These are phyloP conservation scores for Vespertilio murinus DNA, from an alignment of 2,797 vertebrate species.

Conservation along the genomic window DNA sequence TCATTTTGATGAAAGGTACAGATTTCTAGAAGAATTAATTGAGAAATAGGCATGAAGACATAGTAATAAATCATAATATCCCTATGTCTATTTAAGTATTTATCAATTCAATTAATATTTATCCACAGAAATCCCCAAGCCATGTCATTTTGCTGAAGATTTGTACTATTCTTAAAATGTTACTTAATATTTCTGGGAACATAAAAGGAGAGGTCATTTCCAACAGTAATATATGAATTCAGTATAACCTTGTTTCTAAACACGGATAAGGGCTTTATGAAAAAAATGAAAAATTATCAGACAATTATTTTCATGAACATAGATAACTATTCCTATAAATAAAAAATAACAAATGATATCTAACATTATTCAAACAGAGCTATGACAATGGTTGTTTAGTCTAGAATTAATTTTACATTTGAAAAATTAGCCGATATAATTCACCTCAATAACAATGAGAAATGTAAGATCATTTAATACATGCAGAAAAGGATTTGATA, in stretches of 20 bases:
- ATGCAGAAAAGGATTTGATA: neutral
- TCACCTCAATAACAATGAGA: neutral
- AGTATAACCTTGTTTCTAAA: neutral
- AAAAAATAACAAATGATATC: neutral
- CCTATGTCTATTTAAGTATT: neutral
- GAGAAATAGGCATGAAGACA: neutral
- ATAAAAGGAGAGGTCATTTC: neutral
- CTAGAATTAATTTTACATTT: neutral
- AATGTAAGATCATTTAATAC: neutral
- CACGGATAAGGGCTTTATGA: neutral
- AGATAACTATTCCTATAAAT: neutral
- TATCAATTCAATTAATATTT: neutral
- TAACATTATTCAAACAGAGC: neutral
- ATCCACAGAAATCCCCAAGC: neutral
- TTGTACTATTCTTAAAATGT: neutral
- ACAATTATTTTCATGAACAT: neutral
- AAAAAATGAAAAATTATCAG: neutral
- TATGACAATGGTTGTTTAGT: neutral
- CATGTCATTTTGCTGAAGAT: neutral
- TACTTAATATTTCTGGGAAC: neutral
- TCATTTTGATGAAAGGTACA: neutral
- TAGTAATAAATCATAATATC: neutral
- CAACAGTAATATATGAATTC: neutral
- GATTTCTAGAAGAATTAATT: neutral
- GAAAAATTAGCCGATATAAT: neutral